Evolutionary conservation across 2,113 vertebrate genomes (phyloP), one percentile per base, ranked within the genome.

Genomic region (Phaethon lepturus): DNA sequence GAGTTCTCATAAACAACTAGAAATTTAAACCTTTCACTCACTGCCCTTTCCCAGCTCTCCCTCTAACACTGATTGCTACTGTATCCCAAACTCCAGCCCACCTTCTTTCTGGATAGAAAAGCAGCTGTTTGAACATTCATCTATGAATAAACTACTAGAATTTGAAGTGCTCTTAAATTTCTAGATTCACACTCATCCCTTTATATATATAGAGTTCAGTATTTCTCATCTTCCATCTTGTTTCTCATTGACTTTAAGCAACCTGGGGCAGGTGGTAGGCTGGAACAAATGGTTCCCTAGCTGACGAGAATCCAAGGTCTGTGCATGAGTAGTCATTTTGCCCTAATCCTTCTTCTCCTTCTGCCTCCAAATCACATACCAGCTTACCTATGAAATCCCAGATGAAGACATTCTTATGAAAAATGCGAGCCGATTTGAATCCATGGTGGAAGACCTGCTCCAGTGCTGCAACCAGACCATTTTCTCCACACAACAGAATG

Each of bases 381-480:
- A 72, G 28, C 95, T 99, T 98, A 99, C 99, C 99, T 94, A 99
- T 98, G 96, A 99, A 99, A 97, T 99, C 99, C 99, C 99, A 99
- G 91, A 99, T 98, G 97, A 99, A 99, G 92, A 99, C 98, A 6
- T 98, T 99, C 97, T 99, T 99, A 97, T 99, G 99, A 96, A 99
- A 99, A 90, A 99, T 98, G 7, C 99, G 98, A 73, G 98, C 98
- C 0, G 99, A 99, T 93, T 98, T 99, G 95, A 99, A 99, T 20
- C 99, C 99, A 1, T 99, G 99, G 96, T 99, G 98, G 94, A 99
- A 99, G 91, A 99, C 99, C 35, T 99, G 99, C 97, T 99, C 99
- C 89, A 99, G 97, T 1, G 99, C 99, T 17, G 98, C 98, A 5
- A 99, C 99, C 91, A 99, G 98, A 40, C 99, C 99, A 0, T 98